Evolutionary conservation across 2,797 vertebrate species (phyloP).

Genomic region (Spinus olivaceus): DNA sequence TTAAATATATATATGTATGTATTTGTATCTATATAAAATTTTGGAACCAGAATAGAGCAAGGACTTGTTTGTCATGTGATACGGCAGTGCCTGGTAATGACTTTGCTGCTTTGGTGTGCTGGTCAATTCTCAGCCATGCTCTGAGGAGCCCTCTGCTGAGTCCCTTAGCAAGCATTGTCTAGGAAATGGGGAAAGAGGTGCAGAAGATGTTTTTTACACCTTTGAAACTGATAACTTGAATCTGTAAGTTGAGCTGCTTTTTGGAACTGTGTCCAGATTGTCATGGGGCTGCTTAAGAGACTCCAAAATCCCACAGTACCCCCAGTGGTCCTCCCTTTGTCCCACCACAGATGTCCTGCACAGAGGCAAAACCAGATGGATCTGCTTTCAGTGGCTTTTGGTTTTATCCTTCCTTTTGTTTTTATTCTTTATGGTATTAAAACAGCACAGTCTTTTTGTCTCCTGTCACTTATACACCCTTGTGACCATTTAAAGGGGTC

Average conservation of each 20-base stretch:
- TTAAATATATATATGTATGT: background rate
- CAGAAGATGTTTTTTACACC: background rate
- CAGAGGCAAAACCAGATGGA: background rate
- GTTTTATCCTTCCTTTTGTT: background rate
- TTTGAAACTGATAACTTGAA: background rate
- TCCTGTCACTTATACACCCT: background rate
- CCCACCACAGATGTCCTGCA: background rate
- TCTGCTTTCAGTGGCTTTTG: background rate
- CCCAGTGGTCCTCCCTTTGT: background rate
- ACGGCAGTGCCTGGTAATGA: background rate
- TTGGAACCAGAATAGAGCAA: background rate
- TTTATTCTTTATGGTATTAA: background rate
- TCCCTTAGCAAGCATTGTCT: background rate
- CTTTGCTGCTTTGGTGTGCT: background rate
- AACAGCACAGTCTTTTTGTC: background rate
- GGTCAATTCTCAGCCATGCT: background rate
- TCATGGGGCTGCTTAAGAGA: background rate
- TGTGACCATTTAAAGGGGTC: background rate
- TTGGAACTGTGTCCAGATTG: background rate
- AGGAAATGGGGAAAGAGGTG: background rate
- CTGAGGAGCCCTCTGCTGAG: background rate
- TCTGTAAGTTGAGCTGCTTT: background rate
- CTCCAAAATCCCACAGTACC: background rate
- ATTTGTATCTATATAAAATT: background rate
- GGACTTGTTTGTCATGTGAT: background rate